phyloP scores from a whole-genome alignment of 2,888 invertebrate species.

The Heliothis peltigera region DNA sequence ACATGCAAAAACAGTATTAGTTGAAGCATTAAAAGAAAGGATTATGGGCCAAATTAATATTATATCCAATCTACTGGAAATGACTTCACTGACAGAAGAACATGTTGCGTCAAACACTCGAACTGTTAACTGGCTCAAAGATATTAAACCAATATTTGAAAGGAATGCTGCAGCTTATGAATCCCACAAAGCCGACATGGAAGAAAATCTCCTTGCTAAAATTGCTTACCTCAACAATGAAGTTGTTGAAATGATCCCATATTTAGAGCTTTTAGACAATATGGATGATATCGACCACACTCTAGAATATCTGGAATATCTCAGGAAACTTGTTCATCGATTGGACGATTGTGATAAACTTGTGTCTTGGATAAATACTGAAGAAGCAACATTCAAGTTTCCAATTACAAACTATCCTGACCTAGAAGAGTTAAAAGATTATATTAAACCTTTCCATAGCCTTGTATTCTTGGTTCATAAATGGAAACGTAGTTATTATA shows the following conservation, averaged over 20 bases:
- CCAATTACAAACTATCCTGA: constrained; percentile 93
- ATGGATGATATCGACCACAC: constrained; percentile 95
- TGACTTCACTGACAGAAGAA: constrained; percentile 92
- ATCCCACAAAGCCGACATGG: constrained; percentile 95
- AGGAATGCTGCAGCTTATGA: constrained; percentile 95
- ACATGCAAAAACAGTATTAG: constrained; percentile 92
- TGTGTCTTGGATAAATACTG: constrained; percentile 96
- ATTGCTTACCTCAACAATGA: constrained; percentile 93
- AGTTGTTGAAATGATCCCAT: constrained; percentile 93
- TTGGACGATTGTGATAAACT: constrained; percentile 93
- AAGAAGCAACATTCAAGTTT: constrained; percentile 96
- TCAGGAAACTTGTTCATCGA: constrained; percentile 93
- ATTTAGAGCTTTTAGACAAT: constrained; percentile 94
- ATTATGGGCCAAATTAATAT: constrained; percentile 92
- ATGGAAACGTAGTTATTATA: constrained; percentile 95
- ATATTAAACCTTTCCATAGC: constrained; percentile 92
- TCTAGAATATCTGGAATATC: constrained; percentile 93
- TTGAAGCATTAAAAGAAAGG: constrained; percentile 92
- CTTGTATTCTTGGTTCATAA: constrained; percentile 91
- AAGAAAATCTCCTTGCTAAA: constrained; percentile 93
- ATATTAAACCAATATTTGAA: constrained; percentile 95
- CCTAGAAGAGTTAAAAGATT: constrained; percentile 93
- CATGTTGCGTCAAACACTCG: constrained; percentile 95
- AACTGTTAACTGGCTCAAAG: constrained; percentile 95
- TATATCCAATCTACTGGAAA: constrained; percentile 93